Evolutionary conservation across 2,113 vertebrate species (phyloP), one percentile per base, ranked within the genome.

Genomic region (Paralichthys olivaceus): DNA sequence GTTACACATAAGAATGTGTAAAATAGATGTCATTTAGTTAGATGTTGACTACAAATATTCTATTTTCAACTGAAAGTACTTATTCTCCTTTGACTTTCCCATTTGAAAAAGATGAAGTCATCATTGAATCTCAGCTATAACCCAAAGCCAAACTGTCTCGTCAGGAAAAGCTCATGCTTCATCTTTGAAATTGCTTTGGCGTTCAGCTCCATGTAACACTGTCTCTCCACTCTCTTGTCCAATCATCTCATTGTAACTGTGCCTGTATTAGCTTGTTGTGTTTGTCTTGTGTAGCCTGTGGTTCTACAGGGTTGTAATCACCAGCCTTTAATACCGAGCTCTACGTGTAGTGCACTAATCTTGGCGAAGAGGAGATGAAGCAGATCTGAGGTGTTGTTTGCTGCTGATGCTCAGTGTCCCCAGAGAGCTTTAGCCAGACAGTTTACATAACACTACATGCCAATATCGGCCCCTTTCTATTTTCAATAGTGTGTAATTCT

Each of bases 331-430:
- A 89, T 77, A 90, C 93, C 84, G 91, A 90, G 84, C 87, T 83
- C 75, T 91, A 11, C 25, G 25, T 72, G 69, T 8, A 91, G 90
- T 26, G 40, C 59, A 23, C 43, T 89, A 72, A 72, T 91, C 84
- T 87, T 83, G 79, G 6, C 87, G 72, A 57, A 34, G 49, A 45
- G 11, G 26, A 71, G 29, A 84, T 54, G 88, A 62, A 75, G 29
- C 82, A 81, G 79, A 80, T 84, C 70, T 65, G 86, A 91, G 68
- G 73, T 90, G 93, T 90, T 95, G 92, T 94, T 93, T 86, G 80
- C 23, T 58, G 77, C 74, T 90, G 90, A 93, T 92, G 92, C 87
- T 75, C 82, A 73, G 83, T 90, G 85, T 80, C 77, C 81, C 64
- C 72, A 81, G 79, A 84, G 61, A 23, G 77, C 64, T 64, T 53